Percentiles rank a stretch among this genome's conserved stretches.
Evolutionary conservation across 2,797 vertebrate genomes (phyloP).

Genomic region (Mormyrus hasselquistii): DNA sequence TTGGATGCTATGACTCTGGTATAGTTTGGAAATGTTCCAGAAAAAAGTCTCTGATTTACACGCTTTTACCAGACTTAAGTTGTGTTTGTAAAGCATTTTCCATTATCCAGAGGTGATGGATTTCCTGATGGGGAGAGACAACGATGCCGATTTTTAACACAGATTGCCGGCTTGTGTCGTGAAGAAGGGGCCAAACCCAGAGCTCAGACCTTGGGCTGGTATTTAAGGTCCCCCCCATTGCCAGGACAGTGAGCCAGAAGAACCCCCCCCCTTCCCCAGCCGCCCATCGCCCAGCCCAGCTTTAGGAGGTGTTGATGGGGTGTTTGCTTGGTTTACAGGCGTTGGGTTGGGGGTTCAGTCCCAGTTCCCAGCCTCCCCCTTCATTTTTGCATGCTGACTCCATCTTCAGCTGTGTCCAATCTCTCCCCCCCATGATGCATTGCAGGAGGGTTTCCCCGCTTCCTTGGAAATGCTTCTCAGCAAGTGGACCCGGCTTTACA

Average conservation of each 20-base stretch:
- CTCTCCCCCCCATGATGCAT: conserved; percentile 31
- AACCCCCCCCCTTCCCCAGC: conserved; percentile 35
- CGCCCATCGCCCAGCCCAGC: conserved; percentile 28
- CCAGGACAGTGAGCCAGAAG: conserved; percentile 13
- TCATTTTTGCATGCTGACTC: conserved; percentile 19
- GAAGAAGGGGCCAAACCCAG: conserved; percentile 45
- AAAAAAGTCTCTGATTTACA: background rate
- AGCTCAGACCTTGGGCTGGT: conserved; percentile 41
- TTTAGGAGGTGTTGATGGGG: conserved; percentile 55
- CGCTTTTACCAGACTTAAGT: background rate
- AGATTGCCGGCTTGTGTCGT: background rate
- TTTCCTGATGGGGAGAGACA: background rate
- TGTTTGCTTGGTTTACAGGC: conserved; percentile 47
- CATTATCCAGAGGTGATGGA: background rate
- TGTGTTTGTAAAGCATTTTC: background rate
- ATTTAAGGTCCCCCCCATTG: conserved; percentile 40
- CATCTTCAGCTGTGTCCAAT: conserved; percentile 16
- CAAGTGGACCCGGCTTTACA: background rate
- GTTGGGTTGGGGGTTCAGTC: conserved; percentile 39
- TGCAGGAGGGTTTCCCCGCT: background rate
- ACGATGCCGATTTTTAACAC: background rate
- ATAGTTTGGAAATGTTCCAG: background rate
- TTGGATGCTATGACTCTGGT: background rate
- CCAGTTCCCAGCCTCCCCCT: conserved; percentile 11
- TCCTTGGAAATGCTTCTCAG: background rate